Evolutionary conservation across 2,888 invertebrate genomes (phyloP).

Genomic region (Caenorhabditis uteleia): DNA sequence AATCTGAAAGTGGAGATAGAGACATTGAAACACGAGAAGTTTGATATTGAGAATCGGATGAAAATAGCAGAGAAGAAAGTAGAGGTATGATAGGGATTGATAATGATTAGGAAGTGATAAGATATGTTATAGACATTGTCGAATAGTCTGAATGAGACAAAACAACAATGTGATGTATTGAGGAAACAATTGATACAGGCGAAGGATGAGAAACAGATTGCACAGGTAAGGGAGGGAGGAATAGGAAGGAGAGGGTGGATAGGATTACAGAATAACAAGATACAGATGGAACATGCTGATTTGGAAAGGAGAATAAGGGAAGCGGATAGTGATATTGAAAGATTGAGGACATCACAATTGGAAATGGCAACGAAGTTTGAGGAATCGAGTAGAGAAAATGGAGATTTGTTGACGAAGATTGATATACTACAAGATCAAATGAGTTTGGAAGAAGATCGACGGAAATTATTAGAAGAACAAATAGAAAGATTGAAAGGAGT

Average conservation of each 20-base stretch:
- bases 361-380: slow-evolving; percentile 37
- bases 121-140: slow-evolving; percentile 40
- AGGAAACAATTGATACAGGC: slow-evolving; percentile 51
- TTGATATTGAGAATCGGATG: slow-evolving; percentile 54
- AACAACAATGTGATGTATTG: slow-evolving; percentile 50
- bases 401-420: slow-evolving; percentile 42
- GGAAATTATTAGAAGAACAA: slow-evolving; percentile 35
- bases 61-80: slow-evolving; percentile 52
- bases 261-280: slow-evolving; percentile 11
- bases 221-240: not conserved
- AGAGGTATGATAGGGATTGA: slow-evolving; percentile 48
- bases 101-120: too few relatives aligned
- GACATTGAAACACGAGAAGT: slow-evolving; percentile 46
- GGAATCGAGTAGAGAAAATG: slow-evolving; percentile 37
- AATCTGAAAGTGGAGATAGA: slow-evolving; percentile 50
- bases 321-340: slow-evolving; percentile 11
- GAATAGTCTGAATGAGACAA: slow-evolving; percentile 33
- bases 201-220: slow-evolving; percentile 45
- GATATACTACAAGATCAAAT: slow-evolving; percentile 44
- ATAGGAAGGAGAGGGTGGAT: too few relatives aligned
- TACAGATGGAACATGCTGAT: slow-evolving; percentile 26
- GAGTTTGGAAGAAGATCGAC: slow-evolving; percentile 39
- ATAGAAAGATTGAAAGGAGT: slow-evolving; percentile 38
- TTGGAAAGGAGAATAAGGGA: slow-evolving; percentile 10
- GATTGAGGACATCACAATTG: slow-evolving; percentile 16